Conservation (phyloP, 2,797 vertebrate genomes). For the Silurus aristotelis region DNA sequence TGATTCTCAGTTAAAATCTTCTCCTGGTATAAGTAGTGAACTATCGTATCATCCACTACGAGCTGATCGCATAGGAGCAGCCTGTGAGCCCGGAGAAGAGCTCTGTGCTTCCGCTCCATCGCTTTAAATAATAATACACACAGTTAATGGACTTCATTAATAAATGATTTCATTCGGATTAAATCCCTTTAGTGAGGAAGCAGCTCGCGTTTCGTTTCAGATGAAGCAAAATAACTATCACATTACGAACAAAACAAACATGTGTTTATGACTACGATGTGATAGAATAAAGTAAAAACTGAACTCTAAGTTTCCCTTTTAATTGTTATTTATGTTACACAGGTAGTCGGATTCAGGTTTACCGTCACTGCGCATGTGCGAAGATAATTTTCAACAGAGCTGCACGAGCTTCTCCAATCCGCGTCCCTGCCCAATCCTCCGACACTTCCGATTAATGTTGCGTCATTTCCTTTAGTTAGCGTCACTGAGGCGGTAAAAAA, state of each 20-base stretch:
- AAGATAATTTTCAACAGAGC: background rate
- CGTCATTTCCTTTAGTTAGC: slow-evolving; percentile 4
- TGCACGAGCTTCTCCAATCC: too few relatives aligned
- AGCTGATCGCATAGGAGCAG: slow-evolving; percentile 81
- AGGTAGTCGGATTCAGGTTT: background rate
- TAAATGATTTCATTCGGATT: too few relatives aligned
- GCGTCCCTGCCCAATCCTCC: too few relatives aligned
- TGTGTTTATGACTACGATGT: background rate
- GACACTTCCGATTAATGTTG: background rate
- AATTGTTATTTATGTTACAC: background rate
- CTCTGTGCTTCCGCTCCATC: slow-evolving; percentile 85
- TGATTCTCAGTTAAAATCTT: slow-evolving; percentile 79
- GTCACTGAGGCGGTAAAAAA: slow-evolving; percentile 56
- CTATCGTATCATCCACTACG: slow-evolving; percentile 81
- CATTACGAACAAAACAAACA: background rate
- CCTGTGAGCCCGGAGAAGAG: slow-evolving; percentile 78
- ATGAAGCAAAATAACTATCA: background rate
- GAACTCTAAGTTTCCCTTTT: background rate
- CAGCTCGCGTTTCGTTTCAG: background rate
- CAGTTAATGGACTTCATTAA: background rate
- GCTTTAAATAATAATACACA: background rate
- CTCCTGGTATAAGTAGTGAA: slow-evolving; percentile 90
- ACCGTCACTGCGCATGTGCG: background rate
- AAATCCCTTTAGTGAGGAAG: too few relatives aligned
- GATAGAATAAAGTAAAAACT: background rate